Base-by-base conservation (phyloP, 1,140 invertebrate genomes). In the Spodoptera litura region DNA sequence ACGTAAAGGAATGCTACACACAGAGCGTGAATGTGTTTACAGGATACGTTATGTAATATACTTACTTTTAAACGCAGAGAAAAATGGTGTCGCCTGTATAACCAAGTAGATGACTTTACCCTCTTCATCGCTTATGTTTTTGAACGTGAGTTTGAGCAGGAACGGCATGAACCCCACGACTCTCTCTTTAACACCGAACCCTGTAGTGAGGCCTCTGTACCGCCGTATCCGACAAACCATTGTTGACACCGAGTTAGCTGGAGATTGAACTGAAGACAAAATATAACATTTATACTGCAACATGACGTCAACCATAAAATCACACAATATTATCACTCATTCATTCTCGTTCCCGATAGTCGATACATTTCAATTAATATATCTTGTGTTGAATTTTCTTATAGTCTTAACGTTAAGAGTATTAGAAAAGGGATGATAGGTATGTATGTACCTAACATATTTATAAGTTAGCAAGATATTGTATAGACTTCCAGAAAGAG, bases 11-110 rank as follows among this genome's bases (percentile, higher is more conserved):
- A n/a, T n/a, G n/a, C n/a, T n/a, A n/a, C n/a, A n/a, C n/a, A n/a
- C n/a, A n/a, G n/a, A 44, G 38, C 38, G 38, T 44, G 38, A 44
- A 44, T 44, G 38, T 44, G 3, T 25, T 20, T 56, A 56, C 9
- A 25, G 13, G 20, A 8, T 15, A 9, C 11, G 27, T 25, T 8
- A 53, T 4, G 2, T 31, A 31, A n/a, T 44, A 20, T 68, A 91
- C 90, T 93, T 95, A 98, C 97, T 95, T 96, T 96, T 97, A 89
- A 97, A 98, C 58, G 96, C 96, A 15, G 97, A 97, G 81, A 95
- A 95, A 74, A 98, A 95, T n/a, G 96, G 96, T 12, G 95, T 96
- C 2, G 97, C 97, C 31, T 96, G 96, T 58, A 98, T 96, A 31
- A 97, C 95, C 1, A 98, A 92, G 81, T 97, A 96, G 86, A 96